Percentiles rank a stretch among this genome's conserved stretches.
phyloP scores from a whole-genome alignment of 1,140 invertebrate genomes.

The Drosophila setifemur region DNA sequence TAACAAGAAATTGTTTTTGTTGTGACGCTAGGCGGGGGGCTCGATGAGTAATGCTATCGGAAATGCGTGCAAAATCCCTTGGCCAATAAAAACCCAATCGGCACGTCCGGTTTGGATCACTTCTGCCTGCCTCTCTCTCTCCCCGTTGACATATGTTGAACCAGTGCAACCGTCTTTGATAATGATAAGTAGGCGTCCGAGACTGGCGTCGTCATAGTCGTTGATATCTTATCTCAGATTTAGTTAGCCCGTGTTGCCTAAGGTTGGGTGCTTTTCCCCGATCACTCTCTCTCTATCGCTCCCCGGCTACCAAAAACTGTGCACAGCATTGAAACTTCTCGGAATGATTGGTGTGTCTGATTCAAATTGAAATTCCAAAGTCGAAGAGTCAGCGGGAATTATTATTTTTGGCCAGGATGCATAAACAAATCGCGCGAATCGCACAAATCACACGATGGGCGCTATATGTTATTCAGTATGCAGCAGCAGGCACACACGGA shows the following conservation, averaged over 20 bases:
- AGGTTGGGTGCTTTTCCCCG: too few relatives aligned
- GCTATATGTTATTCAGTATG: constrained; percentile 26
- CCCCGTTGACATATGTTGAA: constrained; percentile 1
- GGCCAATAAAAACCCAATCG: constrained; percentile 39
- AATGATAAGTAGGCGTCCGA: constrained; percentile 50
- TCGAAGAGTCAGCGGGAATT: constrained; percentile 1
- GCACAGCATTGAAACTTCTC: constrained; percentile 42
- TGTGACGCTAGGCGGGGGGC: constrained; percentile 7
- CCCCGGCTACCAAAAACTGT: too few relatives aligned
- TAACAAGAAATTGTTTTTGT: constrained; percentile 52
- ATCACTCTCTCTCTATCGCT: too few relatives aligned
- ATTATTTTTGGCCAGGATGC: constrained; percentile 54
- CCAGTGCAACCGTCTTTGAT: constrained; percentile 38
- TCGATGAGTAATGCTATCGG: constrained; percentile 64
- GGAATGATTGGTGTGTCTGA: constrained; percentile 7
- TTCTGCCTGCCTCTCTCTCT: too few relatives aligned
- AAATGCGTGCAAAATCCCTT: constrained; percentile 68
- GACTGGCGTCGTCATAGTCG: constrained; percentile 38
- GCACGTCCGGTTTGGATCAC: constrained; percentile 35
- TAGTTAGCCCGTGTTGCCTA: constrained; percentile 53
- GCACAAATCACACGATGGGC: constrained; percentile 18
- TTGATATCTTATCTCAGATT: constrained; percentile 66
- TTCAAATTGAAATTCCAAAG: constrained; percentile 34
- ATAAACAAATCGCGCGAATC: constrained; percentile 32
- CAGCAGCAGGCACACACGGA: constrained; percentile 15